Conservation (phyloP, 2,113 vertebrate species). For the Nanger granti region DNA sequence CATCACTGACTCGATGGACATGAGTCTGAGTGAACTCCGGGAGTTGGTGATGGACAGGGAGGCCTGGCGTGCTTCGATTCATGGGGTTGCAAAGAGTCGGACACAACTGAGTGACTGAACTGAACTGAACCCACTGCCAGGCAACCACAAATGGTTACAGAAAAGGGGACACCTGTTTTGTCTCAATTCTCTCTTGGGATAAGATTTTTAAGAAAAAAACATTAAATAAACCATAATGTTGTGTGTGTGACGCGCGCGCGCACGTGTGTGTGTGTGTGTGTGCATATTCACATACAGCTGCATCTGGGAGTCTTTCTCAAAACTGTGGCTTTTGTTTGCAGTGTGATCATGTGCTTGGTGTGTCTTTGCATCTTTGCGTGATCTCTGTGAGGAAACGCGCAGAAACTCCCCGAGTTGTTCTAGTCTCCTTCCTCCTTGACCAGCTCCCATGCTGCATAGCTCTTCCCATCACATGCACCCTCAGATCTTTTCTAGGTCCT, state of each 20-base stretch:
- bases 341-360: not conserved
- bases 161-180: not conserved
- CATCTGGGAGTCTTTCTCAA: not conserved
- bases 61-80: too few species aligned
- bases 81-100: too few species aligned
- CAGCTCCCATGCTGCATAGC: not conserved
- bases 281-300: not conserved
- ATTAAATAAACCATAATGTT: not conserved
- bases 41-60: too few species aligned
- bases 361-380: not conserved
- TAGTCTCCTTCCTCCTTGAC: not conserved
- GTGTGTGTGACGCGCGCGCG: rapidly evolving
- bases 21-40: too few species aligned
- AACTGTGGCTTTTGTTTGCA: not conserved
- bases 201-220: not conserved
- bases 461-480: not conserved
- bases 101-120: too few species aligned
- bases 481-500: not conserved
- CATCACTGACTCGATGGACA: too few species aligned
- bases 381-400: not conserved
- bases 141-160: too few species aligned
- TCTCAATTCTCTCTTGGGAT: not conserved
- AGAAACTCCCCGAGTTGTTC: not conserved
- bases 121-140: not conserved
- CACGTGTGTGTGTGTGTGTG: rapidly evolving